These are phyloP conservation scores for Argyrosomus japonicus DNA, from an alignment of 2,113 vertebrate species.

Conservation along the genomic window DNA sequence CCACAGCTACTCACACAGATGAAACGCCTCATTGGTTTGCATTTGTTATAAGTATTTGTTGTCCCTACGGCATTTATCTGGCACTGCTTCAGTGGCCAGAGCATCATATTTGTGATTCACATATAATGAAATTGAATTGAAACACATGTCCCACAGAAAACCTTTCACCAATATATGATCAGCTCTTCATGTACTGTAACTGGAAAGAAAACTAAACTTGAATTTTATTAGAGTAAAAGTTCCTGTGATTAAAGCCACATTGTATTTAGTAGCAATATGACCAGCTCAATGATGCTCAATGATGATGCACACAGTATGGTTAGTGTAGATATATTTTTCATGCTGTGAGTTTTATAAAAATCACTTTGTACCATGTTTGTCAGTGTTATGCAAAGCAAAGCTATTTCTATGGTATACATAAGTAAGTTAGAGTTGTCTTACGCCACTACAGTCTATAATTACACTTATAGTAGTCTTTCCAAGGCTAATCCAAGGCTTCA, in stretches of 20 bases:
- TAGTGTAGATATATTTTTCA: background rate
- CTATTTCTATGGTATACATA: background rate
- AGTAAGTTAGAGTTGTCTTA: background rate
- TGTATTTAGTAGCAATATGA: background rate
- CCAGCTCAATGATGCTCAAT: background rate
- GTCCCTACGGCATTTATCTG: background rate
- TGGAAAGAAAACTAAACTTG: too few species aligned
- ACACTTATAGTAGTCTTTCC: background rate
- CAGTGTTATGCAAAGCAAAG: background rate
- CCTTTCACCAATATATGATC: too few species aligned
- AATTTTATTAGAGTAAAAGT: background rate
- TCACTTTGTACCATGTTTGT: background rate
- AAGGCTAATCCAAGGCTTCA: background rate
- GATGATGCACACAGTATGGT: background rate
- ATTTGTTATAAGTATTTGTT: constrained; percentile 6
- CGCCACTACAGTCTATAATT: background rate
- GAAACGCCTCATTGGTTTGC: constrained; percentile 11
- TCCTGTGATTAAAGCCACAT: background rate
- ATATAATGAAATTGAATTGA: background rate
- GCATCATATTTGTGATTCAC: background rate
- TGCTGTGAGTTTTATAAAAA: background rate
- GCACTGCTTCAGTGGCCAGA: background rate
- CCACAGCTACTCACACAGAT: constrained; percentile 3
- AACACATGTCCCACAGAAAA: background rate
- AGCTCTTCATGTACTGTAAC: background rate